Evolutionary conservation across 2,888 invertebrate species (phyloP), one percentile per base, ranked within the genome.

Genomic region (Eupithecia subumbrata): DNA sequence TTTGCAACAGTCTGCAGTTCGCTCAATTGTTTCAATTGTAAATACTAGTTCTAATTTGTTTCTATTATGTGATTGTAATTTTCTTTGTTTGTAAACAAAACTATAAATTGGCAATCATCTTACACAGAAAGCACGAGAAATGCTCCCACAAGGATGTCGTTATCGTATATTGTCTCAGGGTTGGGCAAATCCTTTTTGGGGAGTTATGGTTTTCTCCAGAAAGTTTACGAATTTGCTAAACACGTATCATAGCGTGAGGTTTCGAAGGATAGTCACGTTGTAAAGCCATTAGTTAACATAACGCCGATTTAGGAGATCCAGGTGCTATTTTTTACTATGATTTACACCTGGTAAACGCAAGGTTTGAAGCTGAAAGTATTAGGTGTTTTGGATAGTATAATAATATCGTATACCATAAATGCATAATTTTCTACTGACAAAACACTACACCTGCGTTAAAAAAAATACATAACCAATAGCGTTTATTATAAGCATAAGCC

Each of bases 141-240:
- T 66, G 60, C 74, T 60, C 74, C 69, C 68, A 43, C 63, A 72
- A 74, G 79, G 74, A 78, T 78, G 77, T 77, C 77, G 76, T 79
- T 76, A 79, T 76, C 78, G 74, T 79, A 78, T 72, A 81, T 81
- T 81, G 79, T 82, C 78, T 80, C 77, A 79, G 75, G 80, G 79
- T 79, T 74, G 70, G 74, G 75, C 73, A 76, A 79, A 82, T 80
- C 82, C 80, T 79, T 81, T 80, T 77, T 75, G 74, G 64, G 75
- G 79, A 80, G 74, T 81, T 80, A 82, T 81, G 81, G 79, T 77
- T 76, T 80, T 71, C 80, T 78, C 79, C 75, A 64, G 77, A 60
- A 76, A 77, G 73, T 79, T 82, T 80, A 78, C 74, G 79, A 79
- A 77, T 77, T 78, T 76, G 72, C 78, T 78, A 74, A 80, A 78